These are phyloP conservation scores for Drosophila busckii DNA, from an alignment of 1,140 invertebrate genomes.

Conservation along the genomic window DNA sequence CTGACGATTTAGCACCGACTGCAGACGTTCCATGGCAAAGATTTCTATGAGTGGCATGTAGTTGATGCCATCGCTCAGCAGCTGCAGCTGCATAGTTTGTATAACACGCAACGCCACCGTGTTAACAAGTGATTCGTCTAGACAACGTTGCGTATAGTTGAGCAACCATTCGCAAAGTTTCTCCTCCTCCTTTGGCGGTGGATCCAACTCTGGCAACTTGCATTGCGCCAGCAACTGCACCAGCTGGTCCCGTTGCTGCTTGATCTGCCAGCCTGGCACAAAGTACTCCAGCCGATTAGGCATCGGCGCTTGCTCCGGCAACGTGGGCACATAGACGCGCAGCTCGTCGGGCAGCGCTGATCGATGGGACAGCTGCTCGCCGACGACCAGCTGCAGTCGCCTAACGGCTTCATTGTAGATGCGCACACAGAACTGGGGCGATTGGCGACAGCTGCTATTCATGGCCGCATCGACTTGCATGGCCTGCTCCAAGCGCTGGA, in stretches of 20 bases:
- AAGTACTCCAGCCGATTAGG: constrained; percentile 81
- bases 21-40: constrained; percentile 34
- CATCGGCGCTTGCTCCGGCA: constrained; percentile 64
- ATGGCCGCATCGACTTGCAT: constrained; percentile 80
- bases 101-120: constrained; percentile 32
- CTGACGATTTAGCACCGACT: background rate
- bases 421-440: constrained; percentile 82
- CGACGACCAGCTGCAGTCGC: constrained; percentile 82
- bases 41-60: constrained; percentile 46
- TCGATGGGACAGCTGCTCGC: constrained; percentile 80
- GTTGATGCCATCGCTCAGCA: constrained; percentile 1
- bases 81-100: constrained; percentile 22
- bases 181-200: constrained; percentile 11
- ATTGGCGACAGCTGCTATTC: constrained; percentile 70
- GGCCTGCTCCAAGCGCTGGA: constrained; percentile 81
- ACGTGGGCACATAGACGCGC: constrained; percentile 77
- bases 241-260: constrained; percentile 5
- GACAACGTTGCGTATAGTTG: constrained; percentile 38
- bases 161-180: constrained; percentile 46
- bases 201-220: constrained; percentile 38
- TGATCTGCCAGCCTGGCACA: constrained; percentile 80
- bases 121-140: constrained; percentile 29
- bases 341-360: constrained; percentile 81
- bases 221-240: constrained; percentile 34
- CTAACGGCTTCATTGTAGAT: constrained; percentile 84